Base-by-base conservation (phyloP, 2,888 invertebrate species). In the Lithophane semibrunnea region DNA sequence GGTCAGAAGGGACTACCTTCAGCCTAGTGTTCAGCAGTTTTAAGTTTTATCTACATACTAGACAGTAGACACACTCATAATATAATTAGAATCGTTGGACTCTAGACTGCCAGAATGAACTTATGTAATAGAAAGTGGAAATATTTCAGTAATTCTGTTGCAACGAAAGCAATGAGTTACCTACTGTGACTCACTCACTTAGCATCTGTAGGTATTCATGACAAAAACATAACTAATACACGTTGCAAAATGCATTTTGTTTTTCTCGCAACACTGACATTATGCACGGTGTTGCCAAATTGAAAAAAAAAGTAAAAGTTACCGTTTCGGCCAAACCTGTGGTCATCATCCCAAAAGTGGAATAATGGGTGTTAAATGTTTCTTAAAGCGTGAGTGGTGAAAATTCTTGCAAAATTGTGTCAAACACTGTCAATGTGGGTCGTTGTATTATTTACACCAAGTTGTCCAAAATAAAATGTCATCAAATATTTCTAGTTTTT, bases 251-350 rank as follows among this genome's bases (percentile, higher is more conserved):
- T 84, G 65, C 68, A 80, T 77, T 77, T 67, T 80, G 44, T 85
- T 12, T 65, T 72, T 74, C 60, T 76, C 86, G 77, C 73, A 87
- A 83, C 73, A 79, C 58, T 2, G 13, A 47, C 52, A 72, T 83
- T 77, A 70, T 37, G 74, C 54, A 64, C 63, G 56, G 73, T 84
- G 65, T 88, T 86, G 79, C 85, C 75, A 87, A 69, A 84, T 67
- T 66, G 21, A 29, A 67, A 82, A 86, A 82, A 86, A 84, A 84
- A 85, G 80, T 83, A 87, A 89, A 89, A 88, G 88, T 85, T 68
- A 76, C 67, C 73, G 54, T 76, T 83, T 74, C 12, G 60, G 42
- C 42, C 58, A 54, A 63, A 68, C 61, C 21, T n/a, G 49, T n/a
- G 75, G 70, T 56, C 77, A 63, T 75, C 60, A 18, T 71, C 66